A percentile compares a stretch with the other conserved stretches of the same genome.
These are phyloP conservation scores for Sitta carolinensis DNA, from an alignment of 2,797 vertebrate species.

Conservation along the genomic window DNA sequence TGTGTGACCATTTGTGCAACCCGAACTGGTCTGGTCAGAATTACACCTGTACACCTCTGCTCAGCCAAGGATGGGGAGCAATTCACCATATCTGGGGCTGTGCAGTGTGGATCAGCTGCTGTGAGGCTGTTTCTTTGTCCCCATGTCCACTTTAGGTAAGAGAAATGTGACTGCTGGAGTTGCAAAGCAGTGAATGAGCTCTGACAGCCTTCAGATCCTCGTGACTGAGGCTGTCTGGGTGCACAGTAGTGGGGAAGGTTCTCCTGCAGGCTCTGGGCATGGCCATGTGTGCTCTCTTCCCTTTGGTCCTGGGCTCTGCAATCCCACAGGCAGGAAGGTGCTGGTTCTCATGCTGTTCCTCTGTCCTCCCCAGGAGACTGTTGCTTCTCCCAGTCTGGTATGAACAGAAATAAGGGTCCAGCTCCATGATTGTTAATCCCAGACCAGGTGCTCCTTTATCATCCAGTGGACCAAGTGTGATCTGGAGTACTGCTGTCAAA, in stretches of 20 bases:
- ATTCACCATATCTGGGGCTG: accelerated
- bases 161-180: not conserved
- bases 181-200: not conserved
- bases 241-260: not conserved
- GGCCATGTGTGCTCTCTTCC: not conserved
- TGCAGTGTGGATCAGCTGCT: accelerated
- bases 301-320: accelerated
- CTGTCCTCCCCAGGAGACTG: not conserved
- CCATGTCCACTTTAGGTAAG: accelerated
- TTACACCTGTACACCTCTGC: not conserved
- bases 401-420: not conserved
- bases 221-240: accelerated
- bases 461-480: constrained; percentile 28
- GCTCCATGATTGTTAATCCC: not conserved
- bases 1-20: accelerated
- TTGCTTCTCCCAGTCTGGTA: not conserved
- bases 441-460: not conserved
- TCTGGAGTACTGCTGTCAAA: constrained; percentile 26
- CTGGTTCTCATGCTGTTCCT: not conserved
- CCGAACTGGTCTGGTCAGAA: not conserved
- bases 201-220: accelerated
- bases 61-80: accelerated
- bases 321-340: accelerated
- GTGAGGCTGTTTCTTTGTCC: not conserved
- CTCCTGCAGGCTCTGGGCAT: accelerated